A percentile compares a stretch with the other conserved stretches of the same genome.
Evolutionary conservation across 2,797 vertebrate species (phyloP).

Genomic region (Phrynocephalus forsythii): DNA sequence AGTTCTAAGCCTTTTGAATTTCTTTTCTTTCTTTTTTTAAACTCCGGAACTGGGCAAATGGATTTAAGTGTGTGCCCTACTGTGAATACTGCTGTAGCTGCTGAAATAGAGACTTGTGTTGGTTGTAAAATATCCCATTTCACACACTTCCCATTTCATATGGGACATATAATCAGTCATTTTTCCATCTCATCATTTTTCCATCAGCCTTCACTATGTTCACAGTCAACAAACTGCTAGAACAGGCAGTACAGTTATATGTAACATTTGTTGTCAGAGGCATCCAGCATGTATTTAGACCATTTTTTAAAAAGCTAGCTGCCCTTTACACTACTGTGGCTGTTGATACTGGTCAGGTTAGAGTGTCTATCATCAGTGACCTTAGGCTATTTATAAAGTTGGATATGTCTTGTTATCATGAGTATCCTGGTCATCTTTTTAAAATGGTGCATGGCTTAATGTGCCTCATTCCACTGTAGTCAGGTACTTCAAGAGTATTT

Average conservation of each 20-base stretch:
- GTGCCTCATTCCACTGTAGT: background rate
- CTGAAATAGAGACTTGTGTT: background rate
- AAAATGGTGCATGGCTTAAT: background rate
- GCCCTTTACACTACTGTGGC: constrained; percentile 2
- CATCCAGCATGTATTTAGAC: background rate
- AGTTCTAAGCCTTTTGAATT: background rate
- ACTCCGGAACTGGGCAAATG: background rate
- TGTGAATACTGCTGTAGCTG: background rate
- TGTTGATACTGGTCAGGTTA: background rate
- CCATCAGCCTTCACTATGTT: background rate
- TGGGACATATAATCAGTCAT: background rate
- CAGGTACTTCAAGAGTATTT: background rate
- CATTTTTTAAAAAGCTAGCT: background rate
- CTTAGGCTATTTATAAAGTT: no score
- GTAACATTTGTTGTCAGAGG: background rate
- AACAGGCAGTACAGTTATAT: background rate
- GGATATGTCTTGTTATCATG: background rate
- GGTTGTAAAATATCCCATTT: background rate
- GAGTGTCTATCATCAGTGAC: no score
- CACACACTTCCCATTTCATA: background rate
- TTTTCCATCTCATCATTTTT: background rate
- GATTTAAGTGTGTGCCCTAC: background rate
- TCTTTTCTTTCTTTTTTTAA: no score
- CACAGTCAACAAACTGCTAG: background rate
- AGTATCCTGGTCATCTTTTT: background rate